Base-by-base conservation (phyloP, 2,888 invertebrate genomes). In the Mellilla xanthometata region DNA sequence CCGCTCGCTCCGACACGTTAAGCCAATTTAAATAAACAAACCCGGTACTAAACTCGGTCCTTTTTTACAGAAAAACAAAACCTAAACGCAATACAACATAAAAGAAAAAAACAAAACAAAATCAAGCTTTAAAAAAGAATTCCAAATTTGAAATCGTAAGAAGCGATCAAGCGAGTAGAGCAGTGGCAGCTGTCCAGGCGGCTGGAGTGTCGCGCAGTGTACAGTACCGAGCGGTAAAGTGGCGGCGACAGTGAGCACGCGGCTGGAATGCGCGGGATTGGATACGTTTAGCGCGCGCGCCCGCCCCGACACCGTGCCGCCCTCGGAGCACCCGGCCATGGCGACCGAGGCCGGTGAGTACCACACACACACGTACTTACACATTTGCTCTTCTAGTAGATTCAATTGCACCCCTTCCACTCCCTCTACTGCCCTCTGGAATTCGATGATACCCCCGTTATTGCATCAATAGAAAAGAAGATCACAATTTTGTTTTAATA, bases 301-400 rank as follows among this genome's bases (percentile, higher is more conserved):
- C 77, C 87, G 85, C 76, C 77, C 81, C 72, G 84, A 80, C 72
- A 65, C 72, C 77, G 86, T 88, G 89, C 87, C 90, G 83, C 89
- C 90, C 76, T 84, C 87, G 49, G 86, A 85, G 62, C 87, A 78
- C 65, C 77, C 85, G 72, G 82, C 85, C 81, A 90, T 90, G 90
- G 88, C 90, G 73, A 86, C 88, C 80, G 90, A 90, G 48, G 81
- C 90, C 60, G 87, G 90, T 90, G 58, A 83, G 85, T 80, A 52
- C 52, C n/a, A 3, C 5, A 15, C 15, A 3, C 5, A n/a, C n/a
- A 30, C 38, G 13, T 13, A 39, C 13, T 19, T 33, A 40, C 27
- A n/a, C 8, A 9, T 12, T 6, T 15, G 11, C 22, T n/a, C 1
- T 22, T 22, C 15, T 15, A 15, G 5, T 15, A 3, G n/a, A n/a